Conservation (phyloP, 35 echinoderm and acorn worm species). For the Antedon bifida region DNA sequence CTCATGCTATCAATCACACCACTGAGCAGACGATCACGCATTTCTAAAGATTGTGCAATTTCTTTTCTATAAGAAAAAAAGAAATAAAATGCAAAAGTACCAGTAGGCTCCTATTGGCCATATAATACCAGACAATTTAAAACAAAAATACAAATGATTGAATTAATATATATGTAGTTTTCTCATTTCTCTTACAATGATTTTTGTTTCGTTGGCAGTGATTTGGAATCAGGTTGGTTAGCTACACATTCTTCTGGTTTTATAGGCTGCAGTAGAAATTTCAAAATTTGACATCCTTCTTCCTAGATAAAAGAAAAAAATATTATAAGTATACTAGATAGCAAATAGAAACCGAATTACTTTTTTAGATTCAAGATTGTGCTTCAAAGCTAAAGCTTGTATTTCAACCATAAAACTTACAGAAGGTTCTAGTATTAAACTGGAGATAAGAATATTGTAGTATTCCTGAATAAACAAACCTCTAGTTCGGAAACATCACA, state of each 20-base stretch:
- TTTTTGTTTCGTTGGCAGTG: background rate
- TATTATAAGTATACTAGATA: background rate
- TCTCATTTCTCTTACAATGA: background rate
- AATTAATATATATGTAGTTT: no score
- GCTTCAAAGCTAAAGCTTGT: no score
- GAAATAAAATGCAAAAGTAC: no score
- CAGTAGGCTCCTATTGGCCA: no score
- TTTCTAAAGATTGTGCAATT: slow-evolving; percentile 24
- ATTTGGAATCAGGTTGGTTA: background rate
- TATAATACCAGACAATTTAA: no score
- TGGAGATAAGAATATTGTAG: no score
- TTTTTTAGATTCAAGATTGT: no score
- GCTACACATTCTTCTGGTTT: background rate
- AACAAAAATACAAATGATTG: no score
- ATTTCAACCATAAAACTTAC: no score
- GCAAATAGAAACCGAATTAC: no score
- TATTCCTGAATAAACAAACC: background rate
- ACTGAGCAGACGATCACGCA: slow-evolving; percentile 23
- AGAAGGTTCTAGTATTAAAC: no score
- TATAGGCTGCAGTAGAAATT: background rate
- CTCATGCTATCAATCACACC: slow-evolving; percentile 21
- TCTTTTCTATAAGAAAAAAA: background rate
- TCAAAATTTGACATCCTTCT: background rate
- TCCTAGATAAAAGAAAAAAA: background rate
- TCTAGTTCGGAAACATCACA: slow-evolving; percentile 15